These are phyloP conservation scores for Eulemur rubriventer DNA, from an alignment of 2,797 vertebrate genomes.

Conservation along the genomic window DNA sequence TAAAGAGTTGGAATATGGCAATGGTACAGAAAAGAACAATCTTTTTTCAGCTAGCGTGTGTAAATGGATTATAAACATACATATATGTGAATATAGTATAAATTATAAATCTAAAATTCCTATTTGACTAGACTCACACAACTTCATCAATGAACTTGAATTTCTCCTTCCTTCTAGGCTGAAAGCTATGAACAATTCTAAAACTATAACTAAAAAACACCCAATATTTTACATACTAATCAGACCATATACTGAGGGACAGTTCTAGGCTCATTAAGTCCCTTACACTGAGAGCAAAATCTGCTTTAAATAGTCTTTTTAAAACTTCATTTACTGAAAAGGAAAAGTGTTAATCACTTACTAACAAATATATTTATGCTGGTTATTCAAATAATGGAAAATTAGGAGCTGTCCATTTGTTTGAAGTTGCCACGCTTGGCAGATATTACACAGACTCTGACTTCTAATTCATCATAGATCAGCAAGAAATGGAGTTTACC, in stretches of 20 bases:
- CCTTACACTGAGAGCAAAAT: background rate
- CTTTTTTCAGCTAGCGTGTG: background rate
- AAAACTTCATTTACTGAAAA: conserved; percentile 14
- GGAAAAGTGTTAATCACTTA: background rate
- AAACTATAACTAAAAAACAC: background rate
- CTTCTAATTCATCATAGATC: background rate
- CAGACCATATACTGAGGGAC: background rate
- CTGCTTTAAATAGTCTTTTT: background rate
- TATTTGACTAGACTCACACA: background rate
- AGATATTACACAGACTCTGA: background rate
- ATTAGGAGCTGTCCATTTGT: background rate
- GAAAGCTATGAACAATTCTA: background rate
- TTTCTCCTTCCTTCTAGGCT: background rate
- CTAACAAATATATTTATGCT: background rate
- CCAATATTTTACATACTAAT: background rate
- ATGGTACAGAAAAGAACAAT: background rate
- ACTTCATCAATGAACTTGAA: background rate
- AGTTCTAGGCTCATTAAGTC: background rate
- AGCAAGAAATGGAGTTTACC: conserved; percentile 84
- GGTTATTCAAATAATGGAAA: background rate
- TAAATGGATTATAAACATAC: background rate
- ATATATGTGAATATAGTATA: background rate
- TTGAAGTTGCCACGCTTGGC: background rate
- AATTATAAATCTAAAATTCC: conserved; percentile 18
- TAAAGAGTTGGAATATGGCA: background rate